Evolutionary conservation across 2,113 vertebrate species (phyloP).

Genomic region (Atrichornis clamosus): DNA sequence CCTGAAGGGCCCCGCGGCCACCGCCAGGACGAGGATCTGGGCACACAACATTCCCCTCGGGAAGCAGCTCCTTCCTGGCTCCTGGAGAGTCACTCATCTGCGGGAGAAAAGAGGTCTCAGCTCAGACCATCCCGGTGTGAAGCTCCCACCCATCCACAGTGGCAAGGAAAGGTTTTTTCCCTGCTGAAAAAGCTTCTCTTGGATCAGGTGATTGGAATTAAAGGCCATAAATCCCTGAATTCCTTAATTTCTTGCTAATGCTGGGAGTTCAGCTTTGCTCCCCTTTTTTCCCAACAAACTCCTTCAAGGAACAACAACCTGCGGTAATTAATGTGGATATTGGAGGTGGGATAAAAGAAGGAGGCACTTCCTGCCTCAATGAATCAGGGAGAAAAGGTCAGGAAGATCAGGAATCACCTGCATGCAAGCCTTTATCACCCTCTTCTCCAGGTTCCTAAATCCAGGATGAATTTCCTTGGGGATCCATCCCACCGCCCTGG

Average conservation of each 20-base stretch:
- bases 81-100: neutral
- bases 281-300: neutral
- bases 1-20: neutral
- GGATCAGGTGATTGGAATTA: neutral
- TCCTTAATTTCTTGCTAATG: neutral
- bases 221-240: neutral
- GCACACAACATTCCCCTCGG: neutral
- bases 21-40: neutral
- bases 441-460: neutral
- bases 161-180: neutral
- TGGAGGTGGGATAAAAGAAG: neutral
- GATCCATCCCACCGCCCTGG: neutral
- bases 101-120: neutral
- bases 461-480: neutral
- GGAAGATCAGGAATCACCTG: neutral
- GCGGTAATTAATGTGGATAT: neutral
- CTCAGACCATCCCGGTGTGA: fast-evolving
- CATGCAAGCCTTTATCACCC: neutral
- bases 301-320: neutral
- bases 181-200: neutral
- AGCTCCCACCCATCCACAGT: fast-evolving
- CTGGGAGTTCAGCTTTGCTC: neutral
- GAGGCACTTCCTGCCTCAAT: neutral
- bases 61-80: neutral
- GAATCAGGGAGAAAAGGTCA: neutral